Evolutionary conservation across 1,140 invertebrate species (phyloP), one percentile per base, ranked within the genome.

Genomic region (Aphelenchoides besseyi): DNA sequence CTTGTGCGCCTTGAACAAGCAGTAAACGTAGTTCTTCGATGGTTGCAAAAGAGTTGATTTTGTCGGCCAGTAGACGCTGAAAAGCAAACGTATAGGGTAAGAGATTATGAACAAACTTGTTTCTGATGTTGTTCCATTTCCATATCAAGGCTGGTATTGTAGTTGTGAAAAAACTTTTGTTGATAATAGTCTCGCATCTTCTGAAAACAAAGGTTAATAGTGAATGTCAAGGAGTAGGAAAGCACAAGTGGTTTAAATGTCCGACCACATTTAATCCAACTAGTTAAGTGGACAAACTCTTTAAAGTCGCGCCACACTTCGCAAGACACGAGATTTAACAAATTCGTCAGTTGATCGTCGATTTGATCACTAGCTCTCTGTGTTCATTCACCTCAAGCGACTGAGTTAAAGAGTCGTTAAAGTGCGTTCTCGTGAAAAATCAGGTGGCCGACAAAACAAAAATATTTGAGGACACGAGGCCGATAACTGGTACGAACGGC

Each of bases 61-160:
- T 90, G 86, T 95, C 93, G 0, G 92, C 92, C 66, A 95, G 86
- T 83, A 93, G 91, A 68, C 92, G 88, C 86, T 94, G 92, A 73
- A 74, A 71, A 28, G 37, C 28, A 2, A 16, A 53, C n/a, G 53
- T 18, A 28, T 52, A 71, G 32, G 23, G 23, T 29, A 23, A 69
- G n/a, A 26, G 16, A 32, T 1, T 69, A 8, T 41, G 37, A 5
- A 41, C 37, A 41, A 41, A 41, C 37, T n/a, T 41, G 55, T 23
- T 8, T 59, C 18, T 59, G 55, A 8, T 18, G 55, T 8, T 59
- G 55, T 33, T 5, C 55, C 12, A 23, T 59, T 59, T 59, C 55
- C 5, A 8, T 29, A 18, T 59, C 55, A 8, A 59, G 55, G 5
- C 12, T 33, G 5, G 55, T 5, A 23, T 59, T 23, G 55, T 29